phyloP scores from a whole-genome alignment of 2,113 vertebrate species.

The Phainopepla nitens region DNA sequence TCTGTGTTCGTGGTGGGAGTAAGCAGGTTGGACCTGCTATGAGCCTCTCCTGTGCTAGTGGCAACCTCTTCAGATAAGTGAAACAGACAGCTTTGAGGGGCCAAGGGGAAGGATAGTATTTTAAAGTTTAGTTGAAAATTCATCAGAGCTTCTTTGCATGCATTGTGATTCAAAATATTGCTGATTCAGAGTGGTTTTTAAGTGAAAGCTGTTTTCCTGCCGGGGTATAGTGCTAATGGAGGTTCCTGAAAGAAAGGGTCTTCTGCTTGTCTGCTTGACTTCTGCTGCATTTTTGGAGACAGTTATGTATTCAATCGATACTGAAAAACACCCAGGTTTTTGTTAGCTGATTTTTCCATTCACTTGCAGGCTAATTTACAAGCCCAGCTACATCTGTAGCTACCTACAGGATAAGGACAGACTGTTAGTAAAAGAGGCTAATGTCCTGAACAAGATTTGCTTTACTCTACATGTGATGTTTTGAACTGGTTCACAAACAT shows the following conservation, averaged over 20 bases:
- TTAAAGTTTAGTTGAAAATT: not conserved
- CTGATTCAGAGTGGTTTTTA: not conserved
- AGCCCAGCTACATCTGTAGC: not conserved
- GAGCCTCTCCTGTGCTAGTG: accelerated
- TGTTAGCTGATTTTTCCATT: not conserved
- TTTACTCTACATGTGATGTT: not conserved
- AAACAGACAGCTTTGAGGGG: not conserved
- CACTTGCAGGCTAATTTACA: not conserved
- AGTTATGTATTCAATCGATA: not conserved
- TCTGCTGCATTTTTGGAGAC: not conserved
- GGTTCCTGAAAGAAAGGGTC: not conserved
- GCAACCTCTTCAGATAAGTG: not conserved
- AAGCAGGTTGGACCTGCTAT: not conserved
- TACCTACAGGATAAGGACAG: not conserved
- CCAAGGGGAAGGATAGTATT: not conserved
- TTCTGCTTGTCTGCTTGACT: not conserved
- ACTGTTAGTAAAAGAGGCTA: not conserved
- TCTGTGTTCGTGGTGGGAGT: not conserved
- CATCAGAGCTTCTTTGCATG: not conserved
- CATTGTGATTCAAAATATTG: not conserved
- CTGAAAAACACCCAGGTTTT: not conserved
- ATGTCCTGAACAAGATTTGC: not conserved
- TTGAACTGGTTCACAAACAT: not conserved
- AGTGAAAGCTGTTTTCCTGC: not conserved
- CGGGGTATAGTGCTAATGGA: not conserved